Evolutionary conservation across 2,113 vertebrate species (phyloP).

Genomic region (Chaetorhynchus papuensis): DNA sequence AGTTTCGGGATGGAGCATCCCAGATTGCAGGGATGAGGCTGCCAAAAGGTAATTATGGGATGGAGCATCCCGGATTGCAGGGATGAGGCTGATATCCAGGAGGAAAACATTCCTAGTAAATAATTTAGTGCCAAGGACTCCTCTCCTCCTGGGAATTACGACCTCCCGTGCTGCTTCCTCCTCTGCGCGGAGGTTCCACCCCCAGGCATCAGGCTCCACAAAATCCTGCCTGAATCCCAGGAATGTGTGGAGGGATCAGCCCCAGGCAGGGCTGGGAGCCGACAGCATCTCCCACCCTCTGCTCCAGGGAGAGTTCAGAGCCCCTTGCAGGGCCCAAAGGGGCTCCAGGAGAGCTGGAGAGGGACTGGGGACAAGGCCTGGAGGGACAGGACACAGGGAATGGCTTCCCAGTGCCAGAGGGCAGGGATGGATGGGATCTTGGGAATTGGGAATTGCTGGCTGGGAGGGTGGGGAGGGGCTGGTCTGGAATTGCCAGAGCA

Average conservation of each 20-base stretch:
- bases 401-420: neutral
- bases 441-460: neutral
- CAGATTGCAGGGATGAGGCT: too few species aligned
- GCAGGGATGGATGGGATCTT: neutral
- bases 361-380: neutral
- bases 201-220: neutral
- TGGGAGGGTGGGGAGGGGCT: neutral
- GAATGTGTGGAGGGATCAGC: neutral
- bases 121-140: neutral
- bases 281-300: neutral
- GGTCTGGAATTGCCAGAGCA: accelerated
- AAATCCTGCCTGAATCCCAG: neutral
- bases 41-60: too few species aligned
- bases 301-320: neutral
- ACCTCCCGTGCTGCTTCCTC: accelerated
- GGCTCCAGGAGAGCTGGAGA: neutral
- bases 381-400: neutral
- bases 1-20: neutral
- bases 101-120: neutral
- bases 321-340: accelerated
- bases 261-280: neutral
- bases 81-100: neutral
- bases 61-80: neutral
- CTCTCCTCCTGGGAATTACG: too few species aligned
- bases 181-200: accelerated